Base-by-base conservation (phyloP, 2,888 invertebrate species). In the Onchidella celtica region DNA sequence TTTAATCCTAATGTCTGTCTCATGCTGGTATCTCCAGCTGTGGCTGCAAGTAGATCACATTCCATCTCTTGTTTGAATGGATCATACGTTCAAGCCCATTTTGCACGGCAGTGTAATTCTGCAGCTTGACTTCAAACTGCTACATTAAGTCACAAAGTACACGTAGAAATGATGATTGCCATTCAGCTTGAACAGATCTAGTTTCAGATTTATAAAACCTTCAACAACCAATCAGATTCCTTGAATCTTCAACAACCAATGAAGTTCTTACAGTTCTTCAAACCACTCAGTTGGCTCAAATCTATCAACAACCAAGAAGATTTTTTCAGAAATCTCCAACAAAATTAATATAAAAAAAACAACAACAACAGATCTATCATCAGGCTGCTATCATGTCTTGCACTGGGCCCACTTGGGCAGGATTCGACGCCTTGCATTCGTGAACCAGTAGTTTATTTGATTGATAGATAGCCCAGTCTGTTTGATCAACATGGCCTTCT, bases 381-480 rank as follows among this genome's bases (percentile, higher is more conserved):
- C n/a, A 61, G 59, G 61, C 27, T 24, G n/a, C 21, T 40, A 21
- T 69, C 80, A 82, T 70, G 84, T 87, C 77, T 90, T 90, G 84
- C 90, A 90, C 85, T 90, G 90, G 1, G 90, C 90, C 93, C 93
- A 93, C 85, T 93, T 93, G 74, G 93, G 93, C 82, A 93, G 87
- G 81, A 93, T 92, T 78, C 93, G 87, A 34, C 93, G 86, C n/a
- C 93, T 86, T 14, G 93, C 93, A 81, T 93, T 93, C 34, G 93
- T 93, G 85, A 93, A 93, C 93, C 93, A 93, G 85, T 93, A 93
- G 88, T 93, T 93, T 78, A 93, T 93, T 85, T 93, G 93, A 84
- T 92, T 92, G 75, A 93, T 93, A 3, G 92, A 91, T 3, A 93
- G 88, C 77, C 92, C 91, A 24, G 93, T 93, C 85, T 92, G 91